Evolutionary conservation across 2,797 vertebrate species (phyloP).

Genomic region (Tympanoctomys barrerae): DNA sequence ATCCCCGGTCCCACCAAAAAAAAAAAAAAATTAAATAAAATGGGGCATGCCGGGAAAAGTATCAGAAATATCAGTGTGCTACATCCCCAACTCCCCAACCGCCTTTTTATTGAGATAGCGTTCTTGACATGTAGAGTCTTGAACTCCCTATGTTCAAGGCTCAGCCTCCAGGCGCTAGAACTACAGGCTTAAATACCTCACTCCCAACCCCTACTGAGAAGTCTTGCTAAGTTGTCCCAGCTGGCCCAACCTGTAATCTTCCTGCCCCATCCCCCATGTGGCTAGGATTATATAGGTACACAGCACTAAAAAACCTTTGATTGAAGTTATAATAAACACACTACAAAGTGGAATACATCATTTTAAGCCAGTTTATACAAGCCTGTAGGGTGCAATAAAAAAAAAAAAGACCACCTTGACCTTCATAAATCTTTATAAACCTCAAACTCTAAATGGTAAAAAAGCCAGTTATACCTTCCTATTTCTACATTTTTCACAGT

Average conservation of each 20-base stretch:
- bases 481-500: conserved; percentile 49
- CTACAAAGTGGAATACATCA: conserved; percentile 49
- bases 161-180: neutral
- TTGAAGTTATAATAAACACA: conserved; percentile 6
- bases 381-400: conserved; percentile 42
- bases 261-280: neutral
- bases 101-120: neutral
- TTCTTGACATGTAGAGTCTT: neutral
- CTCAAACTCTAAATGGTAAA: conserved; percentile 66
- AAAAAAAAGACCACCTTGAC: conserved; percentile 49
- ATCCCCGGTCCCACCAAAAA: too few species aligned
- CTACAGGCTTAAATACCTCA: neutral
- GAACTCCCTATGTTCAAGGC: neutral
- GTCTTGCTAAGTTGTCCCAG: neutral
- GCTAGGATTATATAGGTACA: too few species aligned
- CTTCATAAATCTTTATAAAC: conserved; percentile 49
- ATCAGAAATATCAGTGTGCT: neutral
- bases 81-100: neutral
- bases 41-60: too few species aligned
- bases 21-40: too few species aligned
- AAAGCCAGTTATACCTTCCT: neutral
- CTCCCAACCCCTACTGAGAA: too few species aligned
- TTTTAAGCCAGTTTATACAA: conserved; percentile 69
- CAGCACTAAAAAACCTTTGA: neutral
- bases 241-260: neutral